Percentiles rank a stretch among this genome's conserved stretches.
Evolutionary conservation across 2,888 invertebrate species (phyloP).

Genomic region (Xestia sexstrigata): DNA sequence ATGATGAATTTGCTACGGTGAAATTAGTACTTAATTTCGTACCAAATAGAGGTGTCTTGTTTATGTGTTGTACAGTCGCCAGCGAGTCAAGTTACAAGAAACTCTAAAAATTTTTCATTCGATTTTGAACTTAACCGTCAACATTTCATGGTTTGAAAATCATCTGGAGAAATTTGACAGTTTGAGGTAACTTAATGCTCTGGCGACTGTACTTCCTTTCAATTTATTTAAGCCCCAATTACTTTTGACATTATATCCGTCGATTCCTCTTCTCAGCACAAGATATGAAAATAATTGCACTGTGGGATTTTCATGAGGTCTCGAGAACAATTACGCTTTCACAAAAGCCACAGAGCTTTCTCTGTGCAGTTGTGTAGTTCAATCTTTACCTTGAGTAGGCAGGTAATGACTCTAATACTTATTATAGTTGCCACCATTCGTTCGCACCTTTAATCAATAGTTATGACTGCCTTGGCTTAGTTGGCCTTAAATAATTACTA

Average conservation of each 20-base stretch:
- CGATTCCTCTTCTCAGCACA: conserved; percentile 5
- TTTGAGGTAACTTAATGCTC: too few species aligned
- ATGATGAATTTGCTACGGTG: neutral
- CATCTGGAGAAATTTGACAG: too few species aligned
- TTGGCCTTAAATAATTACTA: neutral
- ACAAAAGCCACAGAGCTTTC: conserved; percentile 56
- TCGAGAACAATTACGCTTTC: conserved; percentile 54
- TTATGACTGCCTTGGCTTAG: conserved; percentile 23
- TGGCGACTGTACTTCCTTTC: neutral
- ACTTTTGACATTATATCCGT: neutral
- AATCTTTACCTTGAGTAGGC: conserved; percentile 31
- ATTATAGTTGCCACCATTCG: conserved; percentile 28
- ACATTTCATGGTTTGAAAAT: too few species aligned
- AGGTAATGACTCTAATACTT: conserved; percentile 30
- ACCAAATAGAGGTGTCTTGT: neutral
- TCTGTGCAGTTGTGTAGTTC: conserved; percentile 9
- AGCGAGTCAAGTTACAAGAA: too few species aligned
- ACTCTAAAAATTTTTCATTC: too few species aligned
- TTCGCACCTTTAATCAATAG: conserved; percentile 20
- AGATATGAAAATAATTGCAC: conserved; percentile 47
- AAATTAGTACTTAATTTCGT: conserved; percentile 7
- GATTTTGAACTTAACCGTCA: too few species aligned
- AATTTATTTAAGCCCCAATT: neutral
- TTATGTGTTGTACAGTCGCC: neutral
- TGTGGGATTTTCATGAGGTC: conserved; percentile 32